These are phyloP conservation scores for Sebastiscus albofasciatus DNA, from an alignment of 2,797 vertebrate genomes.

Conservation along the genomic window DNA sequence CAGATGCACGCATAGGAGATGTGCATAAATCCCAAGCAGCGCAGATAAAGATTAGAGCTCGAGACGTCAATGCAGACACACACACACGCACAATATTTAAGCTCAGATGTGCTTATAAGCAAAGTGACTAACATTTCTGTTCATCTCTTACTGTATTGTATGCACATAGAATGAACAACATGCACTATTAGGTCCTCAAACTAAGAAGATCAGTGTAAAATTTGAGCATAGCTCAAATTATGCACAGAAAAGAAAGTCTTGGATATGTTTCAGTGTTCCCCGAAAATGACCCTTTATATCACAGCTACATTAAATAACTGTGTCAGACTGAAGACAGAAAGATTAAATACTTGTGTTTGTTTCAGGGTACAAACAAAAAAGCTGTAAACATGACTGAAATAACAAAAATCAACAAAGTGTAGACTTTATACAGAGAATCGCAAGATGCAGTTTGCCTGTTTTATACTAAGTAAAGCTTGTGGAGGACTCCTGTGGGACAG, in stretches of 20 bases:
- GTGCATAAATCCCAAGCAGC: constrained; percentile 4
- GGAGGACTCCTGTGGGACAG: background rate
- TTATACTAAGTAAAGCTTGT: background rate
- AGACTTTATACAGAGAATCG: background rate
- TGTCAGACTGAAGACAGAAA: background rate
- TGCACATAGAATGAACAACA: background rate
- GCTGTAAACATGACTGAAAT: background rate
- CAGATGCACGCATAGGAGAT: background rate
- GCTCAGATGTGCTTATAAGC: background rate
- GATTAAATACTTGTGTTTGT: background rate
- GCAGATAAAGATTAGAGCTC: constrained; percentile 9
- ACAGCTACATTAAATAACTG: background rate
- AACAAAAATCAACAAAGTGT: constrained; percentile 1
- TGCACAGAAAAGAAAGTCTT: background rate
- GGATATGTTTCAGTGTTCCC: background rate
- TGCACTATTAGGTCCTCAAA: background rate
- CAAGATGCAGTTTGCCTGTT: background rate
- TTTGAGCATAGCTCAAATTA: background rate
- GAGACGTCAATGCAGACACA: background rate
- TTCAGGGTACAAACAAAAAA: background rate
- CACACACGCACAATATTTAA: background rate
- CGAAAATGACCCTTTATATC: background rate
- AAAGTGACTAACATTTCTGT: background rate
- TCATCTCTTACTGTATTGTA: background rate
- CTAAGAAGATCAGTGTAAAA: background rate